These are phyloP conservation scores for Nycteola revayana DNA, from an alignment of 2,888 invertebrate genomes.

Conservation along the genomic window DNA sequence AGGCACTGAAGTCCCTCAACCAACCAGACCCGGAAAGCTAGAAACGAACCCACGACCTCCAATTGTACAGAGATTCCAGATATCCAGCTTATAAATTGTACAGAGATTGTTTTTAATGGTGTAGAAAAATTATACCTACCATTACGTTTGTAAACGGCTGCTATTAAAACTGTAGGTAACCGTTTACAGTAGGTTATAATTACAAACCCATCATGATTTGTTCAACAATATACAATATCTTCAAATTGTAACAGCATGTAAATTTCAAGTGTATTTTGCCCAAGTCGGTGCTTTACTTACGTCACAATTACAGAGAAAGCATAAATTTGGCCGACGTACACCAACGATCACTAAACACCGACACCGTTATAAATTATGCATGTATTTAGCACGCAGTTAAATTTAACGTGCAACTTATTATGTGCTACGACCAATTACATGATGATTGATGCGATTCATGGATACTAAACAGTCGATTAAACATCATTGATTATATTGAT, in stretches of 20 bases:
- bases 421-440: slow-evolving; percentile 7
- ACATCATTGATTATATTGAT: no score
- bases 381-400: slow-evolving; percentile 21
- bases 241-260: slow-evolving; percentile 26
- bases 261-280: slow-evolving; percentile 22
- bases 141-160: no score
- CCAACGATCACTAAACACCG: slow-evolving; percentile 25
- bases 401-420: slow-evolving; percentile 15
- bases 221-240: slow-evolving; percentile 32
- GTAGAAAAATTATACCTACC: no score
- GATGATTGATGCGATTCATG: slow-evolving; percentile 9
- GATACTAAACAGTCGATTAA: slow-evolving; percentile 4
- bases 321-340: slow-evolving; percentile 17
- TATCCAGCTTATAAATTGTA: no score
- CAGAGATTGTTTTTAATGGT: no score
- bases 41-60: no score
- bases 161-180: no score
- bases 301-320: slow-evolving; percentile 44
- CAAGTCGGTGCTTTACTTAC: slow-evolving; percentile 22
- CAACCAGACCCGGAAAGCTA: no score
- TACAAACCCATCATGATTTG: slow-evolving; percentile 18
- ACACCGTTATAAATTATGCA: slow-evolving; percentile 10
- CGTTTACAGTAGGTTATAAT: no score
- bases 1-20: no score
- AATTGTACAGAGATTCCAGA: no score